Evolutionary conservation across 2,113 vertebrate genomes (phyloP), one percentile per base, ranked within the genome.

Genomic region (Barbus barbus): DNA sequence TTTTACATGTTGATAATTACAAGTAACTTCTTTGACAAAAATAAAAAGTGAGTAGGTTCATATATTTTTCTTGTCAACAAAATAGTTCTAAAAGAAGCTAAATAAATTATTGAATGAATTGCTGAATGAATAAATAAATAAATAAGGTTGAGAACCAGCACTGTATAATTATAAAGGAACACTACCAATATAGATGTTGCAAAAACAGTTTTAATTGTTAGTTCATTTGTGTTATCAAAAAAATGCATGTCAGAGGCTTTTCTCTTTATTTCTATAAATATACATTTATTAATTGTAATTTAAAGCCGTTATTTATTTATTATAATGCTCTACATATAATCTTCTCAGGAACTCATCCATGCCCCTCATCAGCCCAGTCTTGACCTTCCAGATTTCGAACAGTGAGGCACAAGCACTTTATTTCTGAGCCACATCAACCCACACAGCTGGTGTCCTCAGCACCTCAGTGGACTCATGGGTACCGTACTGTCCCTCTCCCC

Each of bases 401-500:
- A 83, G 13, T 60, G 31, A 69, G 51, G 18, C 36, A 76, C 48
- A 76, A 82, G 77, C 61, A 71, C 46, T 33, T 75, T 53, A 28
- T 60, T 28, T 81, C 38, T 65, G 53, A 74, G 28, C 13, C 56
- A 24, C 67, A 67, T 38, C 73, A 33, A 41, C 72, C 63, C 85
- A 51, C 78, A 33, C 79, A 33, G 44, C n/a, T 84, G 75, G 26
- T 28, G 3, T 74, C 20, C 8, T 84, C 53, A 87, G 67, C 81
- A n/a, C 81, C 22, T 73, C 48, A 13, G 18, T 56, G 85, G 83
- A 67, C 67, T 89, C 89, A 86, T 84, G 95, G 95, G 95, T 75
- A 95, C 95, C 0, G 94, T 95, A 16, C 92, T 96, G 36, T 96
- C 95, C 0, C 90, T 96, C 58, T 95, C 95, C 0, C 95, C 95